Base-by-base conservation (phyloP, 2,113 vertebrate species). In the Phalacrocorax brasilianus region DNA sequence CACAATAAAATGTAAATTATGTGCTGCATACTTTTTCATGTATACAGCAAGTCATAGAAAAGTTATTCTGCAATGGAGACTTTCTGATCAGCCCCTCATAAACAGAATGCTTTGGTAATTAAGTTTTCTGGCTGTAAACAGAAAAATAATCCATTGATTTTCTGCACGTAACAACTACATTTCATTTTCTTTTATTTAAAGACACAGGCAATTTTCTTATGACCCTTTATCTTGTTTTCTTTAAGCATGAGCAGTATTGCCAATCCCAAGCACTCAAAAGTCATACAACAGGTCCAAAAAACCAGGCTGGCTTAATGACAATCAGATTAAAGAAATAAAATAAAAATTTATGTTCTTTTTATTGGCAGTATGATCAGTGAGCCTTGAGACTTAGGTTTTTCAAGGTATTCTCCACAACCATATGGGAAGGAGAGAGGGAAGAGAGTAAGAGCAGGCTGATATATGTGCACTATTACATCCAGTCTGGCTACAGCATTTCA, bases 291-390 rank as follows among this genome's bases (percentile, higher is more conserved):
- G 56, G 24, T 90, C 75, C 81, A 96, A 93, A 93, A 95, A 94
- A 14, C 0, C 58, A 88, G 83, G 28, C 50, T 94, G 97, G 86
- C 91, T 91, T 94, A 96, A 95, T 85, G 91, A 97, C 95, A 93
- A 97, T 93, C 96, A 97, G 92, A 93, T 96, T 97, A 95, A 89
- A 92, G 87, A 94, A 92, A 96, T 92, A 95, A 96, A 96, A 95
- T 79, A 68, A 88, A 95, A 92, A 94, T 67, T 84, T 94, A 88
- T 91, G 89, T 95, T 96, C 94, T 95, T 95, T 97, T 95, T 83
- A 96, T 91, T 95, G 94, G 92, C 97, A 93, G 55, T 47, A 58
- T 6, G 32, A 92, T 47, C n/a, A 3, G 12, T 79, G 70, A 91
- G 89, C 74, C 73, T 82, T 74, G 52, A 83, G 65, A 88, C 42